phyloP scores from a whole-genome alignment of 2,888 invertebrate species.

The Meganola albula region DNA sequence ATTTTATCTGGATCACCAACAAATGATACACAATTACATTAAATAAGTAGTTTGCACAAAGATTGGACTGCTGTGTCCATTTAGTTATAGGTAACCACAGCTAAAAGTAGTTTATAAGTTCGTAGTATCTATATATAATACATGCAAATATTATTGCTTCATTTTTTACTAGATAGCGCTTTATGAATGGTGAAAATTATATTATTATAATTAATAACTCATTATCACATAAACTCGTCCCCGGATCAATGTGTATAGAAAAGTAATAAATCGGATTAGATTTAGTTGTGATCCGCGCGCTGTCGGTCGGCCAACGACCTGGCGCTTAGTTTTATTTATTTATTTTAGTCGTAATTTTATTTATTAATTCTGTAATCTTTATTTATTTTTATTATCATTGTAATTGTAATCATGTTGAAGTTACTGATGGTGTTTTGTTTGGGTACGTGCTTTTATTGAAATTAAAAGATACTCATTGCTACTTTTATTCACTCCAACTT shows the following conservation, averaged over 20 bases:
- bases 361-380: slow-evolving; percentile 13
- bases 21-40: too few relatives aligned
- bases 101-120: too few relatives aligned
- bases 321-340: slow-evolving; percentile 22
- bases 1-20: too few relatives aligned
- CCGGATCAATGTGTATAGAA: slow-evolving; percentile 42
- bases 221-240: slow-evolving; percentile 29
- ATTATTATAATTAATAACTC: neutral
- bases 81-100: too few relatives aligned
- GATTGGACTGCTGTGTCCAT: too few relatives aligned
- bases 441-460: slow-evolving; percentile 37
- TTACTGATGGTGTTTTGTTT: slow-evolving; percentile 35
- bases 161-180: too few relatives aligned
- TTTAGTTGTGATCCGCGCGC: slow-evolving; percentile 44
- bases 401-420: slow-evolving; percentile 45
- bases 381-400: too few relatives aligned
- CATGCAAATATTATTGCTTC: too few relatives aligned
- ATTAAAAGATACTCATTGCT: too few relatives aligned
- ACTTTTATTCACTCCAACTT: neutral
- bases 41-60: too few relatives aligned
- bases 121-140: too few relatives aligned
- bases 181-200: too few relatives aligned
- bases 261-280: slow-evolving; percentile 52
- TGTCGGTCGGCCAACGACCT: slow-evolving; percentile 35
- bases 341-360: slow-evolving; percentile 24